These are phyloP conservation scores for Caenorhabditis zanzibari DNA, from an alignment of 2,888 invertebrate species.

Conservation along the genomic window DNA sequence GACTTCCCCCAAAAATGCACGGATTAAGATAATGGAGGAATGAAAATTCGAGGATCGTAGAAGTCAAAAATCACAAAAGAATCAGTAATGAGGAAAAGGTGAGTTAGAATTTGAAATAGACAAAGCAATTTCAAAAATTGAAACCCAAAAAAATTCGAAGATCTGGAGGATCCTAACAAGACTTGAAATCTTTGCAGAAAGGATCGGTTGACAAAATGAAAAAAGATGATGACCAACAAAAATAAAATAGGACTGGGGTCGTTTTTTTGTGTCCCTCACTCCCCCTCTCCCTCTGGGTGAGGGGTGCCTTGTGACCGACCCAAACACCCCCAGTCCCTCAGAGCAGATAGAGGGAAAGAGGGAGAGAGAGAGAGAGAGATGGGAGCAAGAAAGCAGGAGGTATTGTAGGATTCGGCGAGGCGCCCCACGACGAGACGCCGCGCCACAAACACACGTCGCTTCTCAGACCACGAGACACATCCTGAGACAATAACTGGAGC, in stretches of 20 bases:
- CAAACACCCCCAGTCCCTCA: conserved; percentile 52
- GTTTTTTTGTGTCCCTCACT: conserved; percentile 16
- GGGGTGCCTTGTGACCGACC: conserved; percentile 67
- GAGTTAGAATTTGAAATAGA: neutral
- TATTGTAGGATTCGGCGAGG: conserved; percentile 63
- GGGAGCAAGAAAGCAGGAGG: conserved; percentile 55
- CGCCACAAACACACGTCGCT: conserved; percentile 61
- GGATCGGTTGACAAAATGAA: neutral
- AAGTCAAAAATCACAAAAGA: neutral
- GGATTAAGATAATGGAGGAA: conserved; percentile 31
- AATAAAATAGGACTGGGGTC: conserved; percentile 34
- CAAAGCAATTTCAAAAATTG: no score
- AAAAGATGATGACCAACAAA: conserved; percentile 6
- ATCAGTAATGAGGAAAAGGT: neutral
- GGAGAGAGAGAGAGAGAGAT: conserved; percentile 40
- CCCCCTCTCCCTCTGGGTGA: conserved; percentile 17
- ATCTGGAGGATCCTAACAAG: no score
- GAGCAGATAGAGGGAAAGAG: conserved; percentile 30
- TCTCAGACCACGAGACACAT: conserved; percentile 24
- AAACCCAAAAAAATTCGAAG: no score
- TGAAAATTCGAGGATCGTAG: conserved; percentile 1
- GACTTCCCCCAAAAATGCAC: conserved; percentile 27
- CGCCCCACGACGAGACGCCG: conserved; percentile 56
- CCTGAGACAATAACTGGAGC: conserved; percentile 41
- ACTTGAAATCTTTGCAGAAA: neutral